Base-by-base conservation (phyloP, 2,113 vertebrate species). In the Passerina amoena region DNA sequence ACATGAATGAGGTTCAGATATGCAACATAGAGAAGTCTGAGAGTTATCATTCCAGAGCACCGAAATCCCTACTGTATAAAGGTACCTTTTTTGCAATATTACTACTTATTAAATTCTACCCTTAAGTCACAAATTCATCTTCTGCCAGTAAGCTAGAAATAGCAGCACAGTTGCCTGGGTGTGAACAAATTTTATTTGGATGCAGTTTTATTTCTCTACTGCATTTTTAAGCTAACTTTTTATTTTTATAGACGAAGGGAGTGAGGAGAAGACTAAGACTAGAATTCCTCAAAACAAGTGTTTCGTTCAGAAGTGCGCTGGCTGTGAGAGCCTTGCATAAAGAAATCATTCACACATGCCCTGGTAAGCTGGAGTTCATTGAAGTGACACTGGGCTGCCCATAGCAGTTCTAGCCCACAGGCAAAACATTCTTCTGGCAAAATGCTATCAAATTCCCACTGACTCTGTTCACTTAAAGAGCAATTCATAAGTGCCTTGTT, bases 261-360 rank as follows among this genome's bases (percentile, higher is more conserved):
- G 53, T 35, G 53, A 92, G 66, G 57, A 90, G 94, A 92, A 79
- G 81, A 60, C 92, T 42, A 44, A 78, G 80, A 60, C 61, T 48
- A 92, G 76, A 81, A 60, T 94, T 86, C 86, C 81, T 73, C 37
- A 28, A 91, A 90, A 92, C 95, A 94, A 94, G 61, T 37, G 47
- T 86, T 92, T 47, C 93, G 40, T 93, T 96, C 70, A 93, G 64
- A 54, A 69, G 51, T 5, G 1, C 8, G 2, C 47, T 92, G 84
- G 79, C 90, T 83, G 45, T 48, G 53, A 82, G 82, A 64, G 69
- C 78, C 47, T 88, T 64, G n/a, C 83, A 97, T 93, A 97, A 97
- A 96, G 93, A 79, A 90, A 71, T 93, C 83, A 92, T 97, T 97
- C 92, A 97, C 84, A 93, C n/a, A 51, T 61, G 77, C 87, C 82